Percentiles rank a stretch among this genome's conserved stretches.
phyloP scores from a whole-genome alignment of 2,113 vertebrate species.

The Laterallus jamaicensis region DNA sequence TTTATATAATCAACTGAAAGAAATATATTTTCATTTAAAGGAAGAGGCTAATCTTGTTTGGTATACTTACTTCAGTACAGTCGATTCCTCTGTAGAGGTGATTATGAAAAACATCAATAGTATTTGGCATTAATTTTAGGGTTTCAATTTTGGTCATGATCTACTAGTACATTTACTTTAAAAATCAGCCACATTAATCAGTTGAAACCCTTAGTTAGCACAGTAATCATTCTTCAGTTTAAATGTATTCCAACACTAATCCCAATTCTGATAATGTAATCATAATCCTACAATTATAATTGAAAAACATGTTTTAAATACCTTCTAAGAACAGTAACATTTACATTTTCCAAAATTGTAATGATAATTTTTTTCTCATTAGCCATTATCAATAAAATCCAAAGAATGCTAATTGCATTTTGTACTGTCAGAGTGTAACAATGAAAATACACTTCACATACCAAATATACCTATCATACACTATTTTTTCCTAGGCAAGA shows the following conservation, averaged over 20 bases:
- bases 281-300: background rate
- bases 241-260: background rate
- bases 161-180: background rate
- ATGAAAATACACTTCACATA: background rate
- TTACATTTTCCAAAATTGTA: background rate
- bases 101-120: background rate
- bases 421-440: background rate
- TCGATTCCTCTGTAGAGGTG: background rate
- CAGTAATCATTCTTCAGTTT: background rate
- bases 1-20: background rate
- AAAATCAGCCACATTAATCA: background rate
- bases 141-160: background rate
- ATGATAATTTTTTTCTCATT: background rate
- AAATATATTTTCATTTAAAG: background rate
- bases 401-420: background rate
- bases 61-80: background rate
- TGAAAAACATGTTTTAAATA: background rate
- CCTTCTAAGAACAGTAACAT: background rate
- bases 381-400: background rate
- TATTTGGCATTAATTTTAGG: background rate
- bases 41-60: background rate
- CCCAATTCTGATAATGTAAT: background rate
- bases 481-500: background rate
- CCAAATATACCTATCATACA: background rate
- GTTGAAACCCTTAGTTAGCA: background rate